Evolutionary conservation across 2,797 vertebrate genomes (phyloP).

Genomic region (Gastrophryne carolinensis): DNA sequence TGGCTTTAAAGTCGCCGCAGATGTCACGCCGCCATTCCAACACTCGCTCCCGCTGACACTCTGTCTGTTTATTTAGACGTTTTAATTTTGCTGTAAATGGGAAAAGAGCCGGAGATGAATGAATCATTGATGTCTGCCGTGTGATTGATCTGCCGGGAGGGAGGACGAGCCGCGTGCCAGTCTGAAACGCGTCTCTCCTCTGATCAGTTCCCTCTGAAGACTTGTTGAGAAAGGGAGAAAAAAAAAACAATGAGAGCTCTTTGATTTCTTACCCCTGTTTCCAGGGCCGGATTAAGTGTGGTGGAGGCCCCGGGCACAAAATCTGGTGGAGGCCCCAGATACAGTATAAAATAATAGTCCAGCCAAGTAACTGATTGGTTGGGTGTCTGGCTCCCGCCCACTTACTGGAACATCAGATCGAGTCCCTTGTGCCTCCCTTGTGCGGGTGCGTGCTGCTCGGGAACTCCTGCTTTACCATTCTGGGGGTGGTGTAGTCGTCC

Average conservation of each 20-base stretch:
- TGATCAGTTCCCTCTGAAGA: background rate
- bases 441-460: no score
- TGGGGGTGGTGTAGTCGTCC: no score
- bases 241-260: background rate
- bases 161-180: background rate
- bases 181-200: background rate
- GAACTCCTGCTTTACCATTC: no score
- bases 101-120: slow-evolving; percentile 16
- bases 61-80: slow-evolving; percentile 17
- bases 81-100: slow-evolving; percentile 16
- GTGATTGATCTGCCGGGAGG: slow-evolving; percentile 24
- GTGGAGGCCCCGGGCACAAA: background rate
- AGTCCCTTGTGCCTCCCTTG: no score
- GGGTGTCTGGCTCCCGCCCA: no score
- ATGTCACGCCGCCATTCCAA: no score
- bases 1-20: background rate
- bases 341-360: no score
- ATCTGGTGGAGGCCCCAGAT: background rate
- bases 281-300: background rate
- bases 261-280: background rate
- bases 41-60: background rate
- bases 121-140: slow-evolving; percentile 27
- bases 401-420: no score
- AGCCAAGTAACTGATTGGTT: no score
- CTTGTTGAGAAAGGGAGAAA: background rate